Percentiles rank a stretch among this genome's conserved stretches.
These are phyloP conservation scores for Molossus alvarezi DNA, from an alignment of 2,797 vertebrate genomes.

Conservation along the genomic window DNA sequence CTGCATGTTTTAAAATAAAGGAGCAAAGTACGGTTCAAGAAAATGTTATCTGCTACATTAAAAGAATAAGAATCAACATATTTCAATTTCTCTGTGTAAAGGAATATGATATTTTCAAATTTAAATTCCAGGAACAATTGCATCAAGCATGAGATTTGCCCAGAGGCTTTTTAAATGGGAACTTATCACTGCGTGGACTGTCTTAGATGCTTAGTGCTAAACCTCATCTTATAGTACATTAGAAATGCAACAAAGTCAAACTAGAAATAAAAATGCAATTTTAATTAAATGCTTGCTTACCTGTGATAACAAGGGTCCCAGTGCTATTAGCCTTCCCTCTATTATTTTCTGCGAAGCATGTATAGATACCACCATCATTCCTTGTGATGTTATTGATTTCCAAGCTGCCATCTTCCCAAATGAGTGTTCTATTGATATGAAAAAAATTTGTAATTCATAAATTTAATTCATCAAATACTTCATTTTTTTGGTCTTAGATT, in stretches of 20 bases:
- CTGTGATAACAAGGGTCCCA: constrained; percentile 94
- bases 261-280: background rate
- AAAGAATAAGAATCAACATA: background rate
- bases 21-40: constrained; percentile 80
- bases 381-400: constrained; percentile 96
- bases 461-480: background rate
- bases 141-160: background rate
- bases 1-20: constrained; percentile 88
- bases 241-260: background rate
- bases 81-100: background rate
- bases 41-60: background rate
- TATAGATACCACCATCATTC: constrained; percentile 95
- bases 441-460: constrained; percentile 57
- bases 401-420: constrained; percentile 97
- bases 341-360: constrained; percentile 97
- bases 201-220: background rate
- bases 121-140: background rate
- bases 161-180: background rate
- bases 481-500: background rate
- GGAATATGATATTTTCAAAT: background rate
- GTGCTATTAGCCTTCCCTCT: constrained; percentile 97
- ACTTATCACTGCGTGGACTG: background rate
- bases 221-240: background rate
- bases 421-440: constrained; percentile 91
- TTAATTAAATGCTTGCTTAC: constrained; percentile 85